A percentile compares a stretch with the other conserved stretches of the same genome.
Evolutionary conservation across 2,113 vertebrate species (phyloP).

Genomic region (Lophotis ruficrista): DNA sequence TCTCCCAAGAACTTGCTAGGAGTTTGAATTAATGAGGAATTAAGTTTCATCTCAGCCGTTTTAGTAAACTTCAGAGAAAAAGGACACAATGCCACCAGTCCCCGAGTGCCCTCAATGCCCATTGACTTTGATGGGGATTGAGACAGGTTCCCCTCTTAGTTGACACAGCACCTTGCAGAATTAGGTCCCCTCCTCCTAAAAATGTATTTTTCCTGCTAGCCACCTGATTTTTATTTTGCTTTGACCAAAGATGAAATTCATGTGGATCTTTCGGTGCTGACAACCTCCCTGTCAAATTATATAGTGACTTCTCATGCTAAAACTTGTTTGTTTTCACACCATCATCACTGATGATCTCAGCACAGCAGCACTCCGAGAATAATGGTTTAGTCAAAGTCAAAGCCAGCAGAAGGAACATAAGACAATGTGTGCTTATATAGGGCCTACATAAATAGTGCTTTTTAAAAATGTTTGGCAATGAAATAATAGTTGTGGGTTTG

Average conservation of each 20-base stretch:
- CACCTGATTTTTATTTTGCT: constrained; percentile 25
- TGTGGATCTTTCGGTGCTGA: constrained; percentile 59
- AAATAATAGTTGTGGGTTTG: constrained; percentile 66
- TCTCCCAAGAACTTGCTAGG: constrained; percentile 18
- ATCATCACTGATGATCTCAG: constrained; percentile 68
- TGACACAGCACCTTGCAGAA: not conserved
- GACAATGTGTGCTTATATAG: constrained; percentile 71
- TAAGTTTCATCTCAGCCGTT: constrained; percentile 33
- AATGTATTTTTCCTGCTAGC: not conserved
- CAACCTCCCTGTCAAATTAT: constrained; percentile 71
- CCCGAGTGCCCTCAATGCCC: not conserved
- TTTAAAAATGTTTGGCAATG: constrained; percentile 67
- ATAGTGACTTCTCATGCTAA: constrained; percentile 66
- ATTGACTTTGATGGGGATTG: not conserved
- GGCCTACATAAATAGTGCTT: constrained; percentile 72
- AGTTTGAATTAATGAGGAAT: constrained; percentile 35
- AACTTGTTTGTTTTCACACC: constrained; percentile 71
- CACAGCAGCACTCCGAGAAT: constrained; percentile 32
- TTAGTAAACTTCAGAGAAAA: constrained; percentile 9
- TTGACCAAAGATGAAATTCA: constrained; percentile 64
- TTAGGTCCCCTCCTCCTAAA: not conserved
- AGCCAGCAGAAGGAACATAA: constrained; percentile 67
- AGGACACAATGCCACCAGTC: not conserved
- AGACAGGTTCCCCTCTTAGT: not conserved
- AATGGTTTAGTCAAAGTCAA: constrained; percentile 70